Percentiles rank a stretch among this genome's conserved stretches.
phyloP scores from a whole-genome alignment of 2,888 invertebrate genomes.

The Poecilobothrus nobilitatus region DNA sequence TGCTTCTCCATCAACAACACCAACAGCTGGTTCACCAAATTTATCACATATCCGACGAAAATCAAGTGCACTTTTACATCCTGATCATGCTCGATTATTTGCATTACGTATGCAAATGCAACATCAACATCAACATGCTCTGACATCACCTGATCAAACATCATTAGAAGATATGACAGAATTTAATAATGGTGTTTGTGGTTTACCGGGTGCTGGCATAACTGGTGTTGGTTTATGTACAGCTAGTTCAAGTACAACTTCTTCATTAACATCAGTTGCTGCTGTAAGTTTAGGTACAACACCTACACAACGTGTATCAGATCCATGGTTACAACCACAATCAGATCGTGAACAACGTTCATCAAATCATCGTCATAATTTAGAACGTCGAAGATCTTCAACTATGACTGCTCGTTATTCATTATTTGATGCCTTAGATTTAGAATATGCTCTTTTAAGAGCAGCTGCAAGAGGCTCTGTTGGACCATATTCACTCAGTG shows the following conservation, averaged over 20 bases:
- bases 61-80: constrained; percentile 55
- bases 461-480: constrained; percentile 64
- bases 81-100: constrained; percentile 60
- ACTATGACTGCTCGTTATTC: constrained; percentile 57
- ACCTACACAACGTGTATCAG: constrained; percentile 41
- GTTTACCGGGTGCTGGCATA: constrained; percentile 17
- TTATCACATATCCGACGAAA: constrained; percentile 45
- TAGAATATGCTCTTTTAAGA: constrained; percentile 59
- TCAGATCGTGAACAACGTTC: constrained; percentile 39
- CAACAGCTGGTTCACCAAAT: constrained; percentile 41
- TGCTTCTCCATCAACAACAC: constrained; percentile 40
- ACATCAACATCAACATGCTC: constrained; percentile 38
- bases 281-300: constrained; percentile 39
- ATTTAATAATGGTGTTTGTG: constrained; percentile 38
- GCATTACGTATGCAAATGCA: constrained; percentile 39
- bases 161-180: constrained; percentile 45
- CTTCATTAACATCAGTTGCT: constrained; percentile 49
- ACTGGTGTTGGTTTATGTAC: constrained; percentile 42
- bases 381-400: constrained; percentile 50
- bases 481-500: constrained; percentile 61
- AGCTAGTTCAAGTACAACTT: constrained; percentile 51
- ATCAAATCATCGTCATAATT: constrained; percentile 33
- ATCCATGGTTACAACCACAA: constrained; percentile 44
- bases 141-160: constrained; percentile 41
- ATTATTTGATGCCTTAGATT: constrained; percentile 60